Evolutionary conservation across 2,888 invertebrate genomes (phyloP).

Genomic region (Melieria crassipennis): DNA sequence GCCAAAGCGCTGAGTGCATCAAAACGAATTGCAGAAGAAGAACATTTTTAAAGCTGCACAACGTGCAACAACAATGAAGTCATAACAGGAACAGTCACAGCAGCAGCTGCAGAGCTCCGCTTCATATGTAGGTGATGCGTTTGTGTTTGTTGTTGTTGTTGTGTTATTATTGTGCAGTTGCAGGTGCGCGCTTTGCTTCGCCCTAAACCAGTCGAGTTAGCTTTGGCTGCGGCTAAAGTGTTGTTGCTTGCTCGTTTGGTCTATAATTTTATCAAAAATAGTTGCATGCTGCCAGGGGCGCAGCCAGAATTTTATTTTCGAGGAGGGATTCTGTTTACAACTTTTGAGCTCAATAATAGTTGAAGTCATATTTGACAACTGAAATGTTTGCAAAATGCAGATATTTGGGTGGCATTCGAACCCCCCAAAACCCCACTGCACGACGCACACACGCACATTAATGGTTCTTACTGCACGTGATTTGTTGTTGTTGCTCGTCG

Average conservation of each 20-base stretch:
- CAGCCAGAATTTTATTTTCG: too few species aligned
- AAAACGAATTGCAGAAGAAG: not conserved
- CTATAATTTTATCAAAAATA: conserved; percentile 52
- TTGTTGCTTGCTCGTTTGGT: conserved; percentile 23
- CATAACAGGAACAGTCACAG: conserved; percentile 19
- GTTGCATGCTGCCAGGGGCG: not conserved
- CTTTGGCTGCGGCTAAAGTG: not conserved
- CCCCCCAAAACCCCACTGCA: not conserved
- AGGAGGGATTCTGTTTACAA: too few species aligned
- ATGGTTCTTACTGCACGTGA: not conserved
- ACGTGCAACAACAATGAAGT: conserved; percentile 37
- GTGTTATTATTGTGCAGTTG: not conserved
- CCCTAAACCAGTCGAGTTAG: conserved; percentile 47
- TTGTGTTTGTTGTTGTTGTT: not conserved
- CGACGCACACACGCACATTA: not conserved
- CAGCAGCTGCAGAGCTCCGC: conserved; percentile 4
- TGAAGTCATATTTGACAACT: too few species aligned
- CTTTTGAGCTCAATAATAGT: too few species aligned
- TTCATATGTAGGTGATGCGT: not conserved
- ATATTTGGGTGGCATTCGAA: too few species aligned
- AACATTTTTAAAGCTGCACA: not conserved
- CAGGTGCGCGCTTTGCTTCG: conserved; percentile 21
- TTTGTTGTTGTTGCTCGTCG: too few species aligned
- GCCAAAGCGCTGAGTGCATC: conserved; percentile 38
- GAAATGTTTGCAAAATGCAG: too few species aligned